Conservation (phyloP, 2,888 invertebrate species). For the Sinelater perroti region DNA sequence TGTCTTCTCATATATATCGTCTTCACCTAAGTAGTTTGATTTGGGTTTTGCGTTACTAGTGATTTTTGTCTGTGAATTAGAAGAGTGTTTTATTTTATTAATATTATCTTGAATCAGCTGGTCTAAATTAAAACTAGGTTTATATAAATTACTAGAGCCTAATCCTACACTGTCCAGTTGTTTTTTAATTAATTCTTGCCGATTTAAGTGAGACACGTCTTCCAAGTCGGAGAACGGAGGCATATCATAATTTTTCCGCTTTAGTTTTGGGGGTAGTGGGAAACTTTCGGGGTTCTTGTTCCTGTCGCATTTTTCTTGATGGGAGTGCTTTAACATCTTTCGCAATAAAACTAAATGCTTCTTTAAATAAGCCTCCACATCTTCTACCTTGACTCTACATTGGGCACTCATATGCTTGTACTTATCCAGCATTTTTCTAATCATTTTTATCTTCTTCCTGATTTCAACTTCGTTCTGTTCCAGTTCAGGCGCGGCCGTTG, state of each 20-base stretch:
- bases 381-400: constrained; percentile 53
- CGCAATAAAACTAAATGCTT: constrained; percentile 51
- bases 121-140: constrained; percentile 37
- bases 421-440: constrained; percentile 51
- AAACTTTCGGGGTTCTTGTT: background rate
- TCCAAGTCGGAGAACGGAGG: background rate
- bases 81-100: background rate
- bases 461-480: constrained; percentile 24
- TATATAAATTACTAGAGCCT: constrained; percentile 43
- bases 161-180: constrained; percentile 50
- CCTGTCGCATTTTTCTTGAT: constrained; percentile 1
- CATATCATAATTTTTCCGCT: background rate
- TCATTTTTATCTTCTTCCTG: constrained; percentile 40
- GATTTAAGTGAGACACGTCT: background rate
- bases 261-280: background rate
- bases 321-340: constrained; percentile 24
- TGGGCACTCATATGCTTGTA: constrained; percentile 52
- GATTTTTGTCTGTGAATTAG: too few species aligned
- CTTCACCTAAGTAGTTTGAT: background rate
- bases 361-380: constrained; percentile 55
- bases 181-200: constrained; percentile 42
- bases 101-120: constrained; percentile 30
- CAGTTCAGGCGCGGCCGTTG: background rate
- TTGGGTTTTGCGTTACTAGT: background rate
- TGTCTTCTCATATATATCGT: background rate